Evolutionary conservation across 1,140 invertebrate species (phyloP).

Genomic region (Melitaea cinxia): DNA sequence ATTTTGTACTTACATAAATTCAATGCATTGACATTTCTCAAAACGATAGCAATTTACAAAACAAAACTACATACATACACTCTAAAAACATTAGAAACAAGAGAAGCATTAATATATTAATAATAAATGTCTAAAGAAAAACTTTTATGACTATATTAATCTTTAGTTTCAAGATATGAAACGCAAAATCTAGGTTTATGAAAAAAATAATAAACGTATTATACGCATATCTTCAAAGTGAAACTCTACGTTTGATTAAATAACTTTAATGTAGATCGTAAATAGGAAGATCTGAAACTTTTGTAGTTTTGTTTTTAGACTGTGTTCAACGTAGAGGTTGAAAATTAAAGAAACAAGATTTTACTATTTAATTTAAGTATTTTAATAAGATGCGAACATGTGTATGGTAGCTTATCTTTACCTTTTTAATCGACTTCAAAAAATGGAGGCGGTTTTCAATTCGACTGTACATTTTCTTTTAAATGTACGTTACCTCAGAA

Average conservation of each 20-base stretch:
- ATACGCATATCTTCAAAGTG: constrained; percentile 29
- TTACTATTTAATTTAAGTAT: not conserved
- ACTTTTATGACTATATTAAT: constrained; percentile 2
- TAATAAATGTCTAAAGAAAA: not conserved
- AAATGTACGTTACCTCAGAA: too few relatives aligned
- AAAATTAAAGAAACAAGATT: not conserved
- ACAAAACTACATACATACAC: too few relatives aligned
- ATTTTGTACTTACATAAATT: too few relatives aligned
- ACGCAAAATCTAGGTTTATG: constrained; percentile 15
- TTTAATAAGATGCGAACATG: too few relatives aligned
- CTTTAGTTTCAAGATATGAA: constrained; percentile 17
- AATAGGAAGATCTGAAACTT: constrained; percentile 31
- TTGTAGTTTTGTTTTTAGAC: constrained; percentile 3
- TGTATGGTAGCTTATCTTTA: too few relatives aligned
- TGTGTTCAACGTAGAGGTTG: not conserved
- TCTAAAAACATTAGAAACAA: too few relatives aligned
- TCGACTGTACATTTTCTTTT: too few relatives aligned
- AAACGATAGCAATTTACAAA: too few relatives aligned
- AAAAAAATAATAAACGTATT: constrained; percentile 27
- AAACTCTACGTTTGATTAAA: constrained; percentile 36
- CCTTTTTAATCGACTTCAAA: too few relatives aligned
- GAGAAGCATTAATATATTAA: too few relatives aligned
- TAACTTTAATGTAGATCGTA: constrained; percentile 32
- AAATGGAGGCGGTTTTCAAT: too few relatives aligned
- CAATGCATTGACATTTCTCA: too few relatives aligned